These are phyloP conservation scores for Hemaris fuciformis DNA, from an alignment of 2,888 invertebrate genomes.

Conservation along the genomic window DNA sequence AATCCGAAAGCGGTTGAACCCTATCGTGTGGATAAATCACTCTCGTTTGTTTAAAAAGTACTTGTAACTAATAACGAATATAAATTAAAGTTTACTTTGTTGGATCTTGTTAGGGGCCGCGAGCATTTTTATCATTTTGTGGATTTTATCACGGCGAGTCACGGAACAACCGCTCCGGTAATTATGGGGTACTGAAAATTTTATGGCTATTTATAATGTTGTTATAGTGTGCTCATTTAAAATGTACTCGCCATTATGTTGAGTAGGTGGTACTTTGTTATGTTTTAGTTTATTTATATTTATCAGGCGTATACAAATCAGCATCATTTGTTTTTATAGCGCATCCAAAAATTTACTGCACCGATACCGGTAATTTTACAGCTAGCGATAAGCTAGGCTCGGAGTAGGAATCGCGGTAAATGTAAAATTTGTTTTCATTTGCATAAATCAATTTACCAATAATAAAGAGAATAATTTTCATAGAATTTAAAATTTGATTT, in stretches of 20 bases:
- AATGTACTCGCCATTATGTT: constrained; percentile 10
- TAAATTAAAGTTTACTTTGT: constrained; percentile 42
- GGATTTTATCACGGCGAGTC: constrained; percentile 50
- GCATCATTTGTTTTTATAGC: not conserved
- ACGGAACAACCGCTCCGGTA: constrained; percentile 32
- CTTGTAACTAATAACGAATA: constrained; percentile 37
- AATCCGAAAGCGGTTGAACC: constrained; percentile 1
- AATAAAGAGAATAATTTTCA: no score
- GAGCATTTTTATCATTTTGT: constrained; percentile 37
- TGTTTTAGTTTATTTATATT: not conserved
- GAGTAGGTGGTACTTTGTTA: not conserved
- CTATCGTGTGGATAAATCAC: constrained; percentile 36
- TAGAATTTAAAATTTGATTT: no score
- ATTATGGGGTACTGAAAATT: constrained; percentile 35
- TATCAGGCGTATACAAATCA: not conserved
- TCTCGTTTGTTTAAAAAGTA: constrained; percentile 45
- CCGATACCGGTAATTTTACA: not conserved
- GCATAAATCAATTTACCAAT: no score
- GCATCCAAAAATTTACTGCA: not conserved
- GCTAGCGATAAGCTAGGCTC: no score
- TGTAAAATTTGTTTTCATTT: no score
- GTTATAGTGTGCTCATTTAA: constrained; percentile 29
- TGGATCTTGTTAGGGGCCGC: constrained; percentile 30
- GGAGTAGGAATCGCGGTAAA: no score
- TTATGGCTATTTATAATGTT: constrained; percentile 38